Evolutionary conservation across 2,797 vertebrate genomes (phyloP).

Genomic region (Gymnopithys bicolor): DNA sequence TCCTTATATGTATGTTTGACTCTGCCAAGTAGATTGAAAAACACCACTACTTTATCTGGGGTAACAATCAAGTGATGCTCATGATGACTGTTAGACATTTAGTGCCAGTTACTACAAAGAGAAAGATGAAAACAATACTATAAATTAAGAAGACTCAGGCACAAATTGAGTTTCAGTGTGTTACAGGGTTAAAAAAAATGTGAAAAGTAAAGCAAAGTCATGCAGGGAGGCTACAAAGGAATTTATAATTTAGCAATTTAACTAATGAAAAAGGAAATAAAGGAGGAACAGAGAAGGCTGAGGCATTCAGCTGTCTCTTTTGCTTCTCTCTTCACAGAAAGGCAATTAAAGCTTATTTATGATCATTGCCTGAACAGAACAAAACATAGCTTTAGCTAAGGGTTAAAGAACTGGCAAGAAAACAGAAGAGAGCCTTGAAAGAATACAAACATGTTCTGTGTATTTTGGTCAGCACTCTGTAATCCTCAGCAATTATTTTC

Average conservation of each 20-base stretch:
- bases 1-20: not conserved
- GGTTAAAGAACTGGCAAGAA: not conserved
- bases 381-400: not conserved
- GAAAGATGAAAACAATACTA: not conserved
- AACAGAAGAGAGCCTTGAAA: not conserved
- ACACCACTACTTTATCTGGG: not conserved
- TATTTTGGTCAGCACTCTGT: not conserved
- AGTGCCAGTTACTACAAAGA: not conserved
- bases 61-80: not conserved
- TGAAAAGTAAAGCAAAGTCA: not conserved
- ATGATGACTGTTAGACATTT: not conserved
- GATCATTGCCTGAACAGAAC: not conserved
- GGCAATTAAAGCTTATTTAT: not conserved
- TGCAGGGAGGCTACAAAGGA: not conserved
- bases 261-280: not conserved
- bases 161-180: not conserved
- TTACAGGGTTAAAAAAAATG: not conserved
- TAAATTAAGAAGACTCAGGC: not conserved
- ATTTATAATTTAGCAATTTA: not conserved
- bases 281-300: not conserved
- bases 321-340: not conserved
- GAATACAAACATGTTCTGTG: not conserved
- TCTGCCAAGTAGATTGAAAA: not conserved
- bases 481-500: not conserved
- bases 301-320: not conserved